A percentile compares a stretch with the other conserved stretches of the same genome.
phyloP scores from a whole-genome alignment of 2,888 invertebrate genomes.

The Eupsilia transversa region DNA sequence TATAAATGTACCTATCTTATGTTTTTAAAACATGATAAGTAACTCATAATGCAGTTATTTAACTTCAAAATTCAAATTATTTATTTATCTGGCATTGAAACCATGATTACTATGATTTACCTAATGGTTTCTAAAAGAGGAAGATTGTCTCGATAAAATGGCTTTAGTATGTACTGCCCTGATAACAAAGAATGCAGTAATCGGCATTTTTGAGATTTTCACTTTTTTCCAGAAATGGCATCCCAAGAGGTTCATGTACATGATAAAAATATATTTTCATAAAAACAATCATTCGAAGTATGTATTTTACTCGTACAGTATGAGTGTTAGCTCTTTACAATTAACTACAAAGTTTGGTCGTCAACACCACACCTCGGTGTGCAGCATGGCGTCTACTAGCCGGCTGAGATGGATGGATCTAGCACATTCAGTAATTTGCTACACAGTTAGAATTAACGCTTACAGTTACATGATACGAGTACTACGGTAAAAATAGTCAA shows the following conservation, averaged over 20 bases:
- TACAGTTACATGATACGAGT: conserved; percentile 78
- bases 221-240: too few relatives aligned
- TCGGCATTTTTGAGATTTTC: too few relatives aligned
- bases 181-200: too few relatives aligned
- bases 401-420: conserved; percentile 85
- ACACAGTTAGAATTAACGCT: conserved; percentile 83
- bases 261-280: too few relatives aligned
- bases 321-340: conserved; percentile 40
- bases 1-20: conserved; percentile 29
- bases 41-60: conserved; percentile 24
- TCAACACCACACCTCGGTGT: conserved; percentile 76
- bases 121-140: conserved; percentile 13
- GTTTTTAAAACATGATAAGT: conserved; percentile 25
- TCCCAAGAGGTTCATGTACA: too few relatives aligned
- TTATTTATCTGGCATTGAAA: conserved; percentile 11
- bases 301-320: too few relatives aligned
- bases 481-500: conserved; percentile 78
- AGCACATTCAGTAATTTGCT: conserved; percentile 86
- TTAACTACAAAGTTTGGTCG: conserved; percentile 56
- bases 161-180: conserved; percentile 28
- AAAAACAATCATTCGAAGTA: too few relatives aligned
- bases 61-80: conserved; percentile 20
- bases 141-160: conserved; percentile 16
- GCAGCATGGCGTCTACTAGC: conserved; percentile 75
- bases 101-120: conserved; percentile 11